phyloP scores from a whole-genome alignment of 1,140 invertebrate genomes.

The Drosophila athabasca region DNA sequence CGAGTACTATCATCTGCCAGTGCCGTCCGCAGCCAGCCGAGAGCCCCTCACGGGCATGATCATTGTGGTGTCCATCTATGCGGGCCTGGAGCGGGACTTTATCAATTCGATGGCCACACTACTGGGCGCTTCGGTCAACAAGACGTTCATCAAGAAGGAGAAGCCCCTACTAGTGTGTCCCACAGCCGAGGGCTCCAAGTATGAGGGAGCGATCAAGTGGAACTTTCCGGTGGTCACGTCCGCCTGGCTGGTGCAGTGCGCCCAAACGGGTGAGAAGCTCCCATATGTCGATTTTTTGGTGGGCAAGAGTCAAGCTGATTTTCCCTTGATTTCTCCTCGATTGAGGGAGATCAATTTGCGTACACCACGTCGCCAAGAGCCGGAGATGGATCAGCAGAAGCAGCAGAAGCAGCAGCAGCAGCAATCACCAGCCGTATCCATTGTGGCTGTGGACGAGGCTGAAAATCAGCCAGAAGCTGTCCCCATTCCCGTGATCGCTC shows the following conservation, averaged over 20 bases:
- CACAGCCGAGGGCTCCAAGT: constrained; percentile 90
- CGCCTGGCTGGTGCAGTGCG: constrained; percentile 91
- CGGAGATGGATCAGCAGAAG: neutral
- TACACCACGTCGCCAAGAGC: constrained; percentile 6
- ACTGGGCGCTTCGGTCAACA: constrained; percentile 88
- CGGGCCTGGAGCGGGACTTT: constrained; percentile 88
- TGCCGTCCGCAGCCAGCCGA: constrained; percentile 83
- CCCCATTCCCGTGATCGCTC: neutral
- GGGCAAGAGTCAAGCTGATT: constrained; percentile 84
- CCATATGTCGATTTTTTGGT: constrained; percentile 87
- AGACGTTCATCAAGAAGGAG: constrained; percentile 85
- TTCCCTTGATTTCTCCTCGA: constrained; percentile 57
- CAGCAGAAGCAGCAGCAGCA: constrained; percentile 5
- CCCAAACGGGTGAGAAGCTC: constrained; percentile 84
- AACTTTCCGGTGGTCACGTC: constrained; percentile 88
- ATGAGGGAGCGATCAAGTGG: constrained; percentile 93
- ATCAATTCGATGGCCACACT: constrained; percentile 88
- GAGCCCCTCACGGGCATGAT: constrained; percentile 88
- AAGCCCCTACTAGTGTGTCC: constrained; percentile 88
- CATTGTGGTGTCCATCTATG: constrained; percentile 90
- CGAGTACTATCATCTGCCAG: constrained; percentile 87
- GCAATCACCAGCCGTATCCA: neutral
- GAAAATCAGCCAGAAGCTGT: constrained; percentile 36
- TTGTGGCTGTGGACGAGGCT: constrained; percentile 4
- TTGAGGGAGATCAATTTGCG: constrained; percentile 45